Base-by-base conservation (phyloP, 37 sponge, comb jelly and placozoan species). In the Mnemiopsis leidyi region DNA sequence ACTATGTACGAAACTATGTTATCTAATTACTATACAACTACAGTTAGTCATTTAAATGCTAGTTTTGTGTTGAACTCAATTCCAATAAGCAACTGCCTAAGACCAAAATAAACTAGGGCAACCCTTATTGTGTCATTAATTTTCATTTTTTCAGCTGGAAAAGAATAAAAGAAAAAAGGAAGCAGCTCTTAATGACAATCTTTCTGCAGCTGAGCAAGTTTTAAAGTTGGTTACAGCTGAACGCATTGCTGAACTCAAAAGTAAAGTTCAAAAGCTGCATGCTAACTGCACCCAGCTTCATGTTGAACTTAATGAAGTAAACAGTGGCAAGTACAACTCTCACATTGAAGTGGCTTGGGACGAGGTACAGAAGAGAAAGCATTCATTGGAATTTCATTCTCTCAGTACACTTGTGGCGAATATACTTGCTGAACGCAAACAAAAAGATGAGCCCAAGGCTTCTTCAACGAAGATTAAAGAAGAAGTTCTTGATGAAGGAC, bases 151-250 rank as follows among this genome's bases (percentile, higher is more conserved):
- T 79, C 82, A 79, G 82, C 2, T 79, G 35, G 82, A 79, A 2
- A 79, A 79, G 33, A 32, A 5, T 16, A 79, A 79, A 35, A 32
- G 82, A 32, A 79, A 79, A 21, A 79, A 79, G 21, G 82, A 79
- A 13, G 2, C 29, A 23, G 36, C 82, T 1, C 9, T 29, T 79
- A 28, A 28, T 29, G 82, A 79, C 2, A 23, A 32, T 18, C 21
- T 20, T 29, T 23, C 23, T 32, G 92, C 93, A 18, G 95, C 94
- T 36, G 96, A 97, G 40, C 96, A 95, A 77, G 96, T 97, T 69
- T 94, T 97, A 25, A 92, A 97, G 9, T 93, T 95, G 18, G 92
- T 97, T 34, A 95, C 95, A 29, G 95, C 93, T 68, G 96, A 95
- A 68, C 92, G 97, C n/a, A 95, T 97, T 5, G 93, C 40, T 69